Base-by-base conservation (phyloP, 1,140 invertebrate species). In the Halesus radiatus region DNA sequence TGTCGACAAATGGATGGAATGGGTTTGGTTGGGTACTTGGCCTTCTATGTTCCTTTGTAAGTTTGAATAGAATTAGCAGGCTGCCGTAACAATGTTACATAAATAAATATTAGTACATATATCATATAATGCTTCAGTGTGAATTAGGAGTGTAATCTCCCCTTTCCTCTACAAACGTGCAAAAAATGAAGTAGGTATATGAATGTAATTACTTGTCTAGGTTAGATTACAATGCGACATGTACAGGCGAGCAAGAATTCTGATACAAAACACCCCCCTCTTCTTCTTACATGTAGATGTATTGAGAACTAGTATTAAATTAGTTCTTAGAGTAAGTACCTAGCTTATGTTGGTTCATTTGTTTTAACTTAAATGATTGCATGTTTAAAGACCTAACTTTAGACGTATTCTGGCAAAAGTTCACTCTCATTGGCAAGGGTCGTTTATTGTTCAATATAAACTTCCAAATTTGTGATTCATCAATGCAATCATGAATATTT, bases 191-290 rank as follows among this genome's bases (percentile, higher is more conserved):
- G 32, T 32, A 32, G 32, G 5, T 74, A 75, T 80, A 75, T 80
- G 37, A 80, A 80, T 74, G 54, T 80, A 80, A 80, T 75, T 80
- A 80, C 56, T 50, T 64, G 23, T 58, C 78, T 80, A 80, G 23
- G 62, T 80, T 62, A 73, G 32, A 74, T 81, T 75, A 80, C 80
- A 79, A 82, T 89, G 89, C 89, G 89, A 89, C 89, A 89, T 89
- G 88, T 89, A 90, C 89, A 89, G 86, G 89, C 89, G 88, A 89
- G 87, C 89, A 89, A 90, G 89, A 90, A 89, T 89, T 90, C 87
- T 88, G 89, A 89, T 90, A 90, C 88, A 90, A 90, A 90, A 90
- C 88, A 88, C 86, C 87, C 88, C 88, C 87, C 89, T 88, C 87
- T 89, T 88, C 87, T 89, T 88, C 87, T 89, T 56, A 37, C 88